Percentiles rank a stretch among this genome's conserved stretches.
Evolutionary conservation across 2,888 invertebrate genomes (phyloP).

Genomic region (Troilus luridus): DNA sequence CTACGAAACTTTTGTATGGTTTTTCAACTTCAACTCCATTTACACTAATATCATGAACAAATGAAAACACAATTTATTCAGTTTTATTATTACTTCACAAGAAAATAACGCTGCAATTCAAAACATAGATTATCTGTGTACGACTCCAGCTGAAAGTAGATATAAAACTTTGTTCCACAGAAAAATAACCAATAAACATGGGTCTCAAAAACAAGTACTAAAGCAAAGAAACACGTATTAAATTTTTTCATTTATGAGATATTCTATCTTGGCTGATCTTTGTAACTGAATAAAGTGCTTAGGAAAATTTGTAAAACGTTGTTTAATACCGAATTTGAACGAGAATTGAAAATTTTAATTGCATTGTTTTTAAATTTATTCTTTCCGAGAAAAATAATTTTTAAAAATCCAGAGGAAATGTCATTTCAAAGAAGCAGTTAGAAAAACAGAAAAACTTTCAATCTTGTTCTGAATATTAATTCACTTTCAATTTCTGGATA

Average conservation of each 20-base stretch:
- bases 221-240: no score
- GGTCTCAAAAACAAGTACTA: not conserved
- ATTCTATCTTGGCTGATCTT: no score
- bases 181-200: not conserved
- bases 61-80: not conserved
- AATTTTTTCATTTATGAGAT: no score
- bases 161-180: not conserved
- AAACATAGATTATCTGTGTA: not conserved
- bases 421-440: not conserved
- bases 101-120: not conserved
- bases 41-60: not conserved
- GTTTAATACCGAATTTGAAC: no score
- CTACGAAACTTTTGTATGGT: not conserved
- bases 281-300: no score
- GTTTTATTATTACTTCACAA: not conserved
- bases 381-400: no score
- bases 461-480: not conserved
- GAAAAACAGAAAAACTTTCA: not conserved
- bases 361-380: no score
- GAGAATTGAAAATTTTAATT: no score
- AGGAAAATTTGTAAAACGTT: no score
- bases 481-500: not conserved
- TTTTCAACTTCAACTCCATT: not conserved
- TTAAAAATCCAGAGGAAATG: not conserved
- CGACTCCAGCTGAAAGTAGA: not conserved